These are phyloP conservation scores for Eupelmus urozonus DNA, from an alignment of 2,888 invertebrate genomes.

Conservation along the genomic window DNA sequence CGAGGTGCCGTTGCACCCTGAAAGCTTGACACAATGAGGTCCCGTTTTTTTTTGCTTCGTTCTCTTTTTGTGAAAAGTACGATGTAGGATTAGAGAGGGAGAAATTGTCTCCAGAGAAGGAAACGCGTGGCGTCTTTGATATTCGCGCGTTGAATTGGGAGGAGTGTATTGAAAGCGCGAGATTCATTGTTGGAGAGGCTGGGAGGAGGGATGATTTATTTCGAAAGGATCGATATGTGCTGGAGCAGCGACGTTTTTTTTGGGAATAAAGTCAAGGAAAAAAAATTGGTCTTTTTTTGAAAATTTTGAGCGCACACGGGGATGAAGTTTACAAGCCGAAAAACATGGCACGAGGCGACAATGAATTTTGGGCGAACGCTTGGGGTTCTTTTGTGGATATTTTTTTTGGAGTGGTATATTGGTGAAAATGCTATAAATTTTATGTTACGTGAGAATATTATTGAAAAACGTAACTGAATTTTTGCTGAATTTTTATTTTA, in stretches of 20 bases:
- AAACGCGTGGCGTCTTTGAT: conserved; percentile 25
- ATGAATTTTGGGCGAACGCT: background rate
- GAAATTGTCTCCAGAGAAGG: conserved; percentile 22
- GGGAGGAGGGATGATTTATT: conserved; percentile 35
- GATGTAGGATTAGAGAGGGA: background rate
- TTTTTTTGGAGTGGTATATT: background rate
- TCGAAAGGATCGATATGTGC: conserved; percentile 34
- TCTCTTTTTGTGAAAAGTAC: background rate
- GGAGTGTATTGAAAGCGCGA: conserved; percentile 22
- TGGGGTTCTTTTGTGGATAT: background rate
- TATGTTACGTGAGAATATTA: background rate
- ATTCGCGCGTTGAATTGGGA: conserved; percentile 5
- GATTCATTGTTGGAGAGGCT: conserved; percentile 1
- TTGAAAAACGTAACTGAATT: no score
- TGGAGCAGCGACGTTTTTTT: background rate
- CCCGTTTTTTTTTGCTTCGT: background rate
- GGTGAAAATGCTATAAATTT: background rate
- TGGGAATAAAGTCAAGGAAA: background rate
- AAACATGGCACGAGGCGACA: background rate
- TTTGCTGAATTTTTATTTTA: no score
- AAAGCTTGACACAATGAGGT: background rate
- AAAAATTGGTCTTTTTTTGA: background rate
- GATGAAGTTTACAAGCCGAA: conserved; percentile 4
- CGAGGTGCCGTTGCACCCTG: background rate
- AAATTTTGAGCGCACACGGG: conserved; percentile 7